Evolutionary conservation across 2,888 invertebrate species (phyloP), one percentile per base, ranked within the genome.

Genomic region (Pimpla rufipes): DNA sequence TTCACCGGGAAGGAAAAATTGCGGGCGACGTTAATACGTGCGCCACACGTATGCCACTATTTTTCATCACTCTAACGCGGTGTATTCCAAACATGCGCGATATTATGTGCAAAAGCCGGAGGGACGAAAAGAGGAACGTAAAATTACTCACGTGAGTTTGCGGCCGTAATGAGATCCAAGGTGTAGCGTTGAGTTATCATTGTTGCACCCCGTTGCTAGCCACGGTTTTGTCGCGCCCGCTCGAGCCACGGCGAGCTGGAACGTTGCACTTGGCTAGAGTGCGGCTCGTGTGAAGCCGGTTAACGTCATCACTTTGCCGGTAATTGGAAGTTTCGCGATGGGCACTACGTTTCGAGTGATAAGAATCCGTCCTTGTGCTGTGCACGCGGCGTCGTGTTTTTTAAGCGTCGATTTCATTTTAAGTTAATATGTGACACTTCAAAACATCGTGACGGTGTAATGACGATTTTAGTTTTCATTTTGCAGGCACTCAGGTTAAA

Each of bases 311-410:
- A 55, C 59, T 78, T 74, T 40, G 29, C 6, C 45, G 57, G 74
- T 81, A 81, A 84, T 81, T 81, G 73, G 73, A 74, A 74, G 50
- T 84, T 81, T 73, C 73, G 62, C 77, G 73, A 73, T 68, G 74
- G 16, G 29, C 62, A 81, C 29, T 40, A 73, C 52, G n/a, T 7
- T 42, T 50, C 42, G 80, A 29, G 70, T 76, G 71, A 71, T 59
- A 71, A 64, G 42, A 76, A 29, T 29, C 29, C 29, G 29, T 29
- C 55, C 57, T 64, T 13, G 40, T 55, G 6, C 40, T 50, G 3
- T 21, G 10, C 21, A 55, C 16, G 8, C 8, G n/a, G n/a, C n/a
- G n/a, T n/a, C n/a, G n/a, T n/a, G n/a, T n/a, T n/a, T n/a, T n/a
- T n/a, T n/a, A n/a, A n/a, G n/a, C n/a, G n/a, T n/a, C n/a, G n/a